Evolutionary conservation across 2,888 invertebrate species (phyloP).

Genomic region (Dicranocentrus wangi): DNA sequence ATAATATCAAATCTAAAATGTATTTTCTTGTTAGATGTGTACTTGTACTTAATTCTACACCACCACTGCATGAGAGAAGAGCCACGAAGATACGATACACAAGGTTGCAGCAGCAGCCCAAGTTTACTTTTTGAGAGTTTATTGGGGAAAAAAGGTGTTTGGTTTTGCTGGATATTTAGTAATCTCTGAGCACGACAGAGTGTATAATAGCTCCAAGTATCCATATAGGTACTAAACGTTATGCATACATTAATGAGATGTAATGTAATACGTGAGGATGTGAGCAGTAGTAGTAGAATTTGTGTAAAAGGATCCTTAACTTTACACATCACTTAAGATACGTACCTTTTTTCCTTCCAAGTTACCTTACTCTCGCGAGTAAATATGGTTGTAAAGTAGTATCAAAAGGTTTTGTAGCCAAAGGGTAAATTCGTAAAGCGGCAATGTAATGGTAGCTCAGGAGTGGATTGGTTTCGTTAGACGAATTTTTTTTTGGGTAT

Average conservation of each 20-base stretch:
- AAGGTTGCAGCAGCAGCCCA: conserved; percentile 30
- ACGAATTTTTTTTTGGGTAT: neutral
- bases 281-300: neutral
- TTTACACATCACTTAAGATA: conserved; percentile 3
- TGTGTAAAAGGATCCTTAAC: conserved; percentile 4
- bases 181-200: conserved; percentile 6
- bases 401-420: conserved; percentile 29
- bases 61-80: neutral
- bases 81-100: conserved; percentile 11
- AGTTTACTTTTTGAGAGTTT: conserved; percentile 2
- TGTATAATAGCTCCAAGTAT: conserved; percentile 4
- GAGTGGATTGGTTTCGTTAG: conserved; percentile 1
- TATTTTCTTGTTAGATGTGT: neutral
- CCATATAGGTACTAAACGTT: neutral
- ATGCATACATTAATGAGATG: conserved; percentile 11
- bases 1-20: too few species aligned
- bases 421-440: conserved; percentile 41
- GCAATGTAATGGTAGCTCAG: neutral
- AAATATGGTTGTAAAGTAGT: conserved; percentile 29
- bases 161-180: conserved; percentile 39
- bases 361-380: neutral
- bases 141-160: conserved; percentile 30
- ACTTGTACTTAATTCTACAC: neutral
- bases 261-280: conserved; percentile 1
- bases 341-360: conserved; percentile 23